These are phyloP conservation scores for Sesamia nonagrioides DNA, from an alignment of 1,140 invertebrate genomes.

Conservation along the genomic window DNA sequence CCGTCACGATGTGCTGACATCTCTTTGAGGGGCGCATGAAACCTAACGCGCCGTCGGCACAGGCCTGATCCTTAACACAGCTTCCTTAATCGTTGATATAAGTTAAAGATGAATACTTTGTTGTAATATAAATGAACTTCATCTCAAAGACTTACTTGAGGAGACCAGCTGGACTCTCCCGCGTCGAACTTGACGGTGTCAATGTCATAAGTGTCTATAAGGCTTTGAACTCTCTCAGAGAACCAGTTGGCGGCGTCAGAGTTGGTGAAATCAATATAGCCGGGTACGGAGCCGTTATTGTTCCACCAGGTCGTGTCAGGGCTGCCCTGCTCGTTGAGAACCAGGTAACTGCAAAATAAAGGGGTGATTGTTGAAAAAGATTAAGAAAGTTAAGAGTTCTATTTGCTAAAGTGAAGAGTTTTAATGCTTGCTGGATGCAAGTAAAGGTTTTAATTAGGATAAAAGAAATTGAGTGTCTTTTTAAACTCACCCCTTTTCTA, in stretches of 20 bases:
- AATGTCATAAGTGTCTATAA: conserved; percentile 91
- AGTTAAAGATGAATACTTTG: too few species aligned
- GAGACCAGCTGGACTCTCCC: conserved; percentile 91
- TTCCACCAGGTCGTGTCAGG: conserved; percentile 95
- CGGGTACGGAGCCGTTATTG: conserved; percentile 88
- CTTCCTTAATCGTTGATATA: too few species aligned
- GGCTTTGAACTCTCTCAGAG: conserved; percentile 87
- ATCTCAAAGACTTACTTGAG: conserved; percentile 73
- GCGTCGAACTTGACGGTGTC: conserved; percentile 98
- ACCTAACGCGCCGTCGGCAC: too few species aligned
- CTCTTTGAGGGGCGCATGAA: too few species aligned
- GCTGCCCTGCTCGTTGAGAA: conserved; percentile 89
- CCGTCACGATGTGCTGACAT: too few species aligned
- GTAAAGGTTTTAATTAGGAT: too few species aligned
- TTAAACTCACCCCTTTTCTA: conserved; percentile 82
- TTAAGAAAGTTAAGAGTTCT: neutral
- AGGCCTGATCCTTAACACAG: too few species aligned
- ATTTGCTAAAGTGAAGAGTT: too few species aligned
- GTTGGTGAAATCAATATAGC: conserved; percentile 94
- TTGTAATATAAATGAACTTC: too few species aligned
- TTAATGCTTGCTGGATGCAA: too few species aligned
- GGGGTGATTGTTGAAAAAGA: neutral
- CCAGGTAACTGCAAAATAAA: conserved; percentile 86
- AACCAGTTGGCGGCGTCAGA: conserved; percentile 92
- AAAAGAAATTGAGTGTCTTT: neutral